Evolutionary conservation across 2,888 invertebrate species (phyloP), one percentile per base, ranked within the genome.

Genomic region (Odontocolon sp.): DNA sequence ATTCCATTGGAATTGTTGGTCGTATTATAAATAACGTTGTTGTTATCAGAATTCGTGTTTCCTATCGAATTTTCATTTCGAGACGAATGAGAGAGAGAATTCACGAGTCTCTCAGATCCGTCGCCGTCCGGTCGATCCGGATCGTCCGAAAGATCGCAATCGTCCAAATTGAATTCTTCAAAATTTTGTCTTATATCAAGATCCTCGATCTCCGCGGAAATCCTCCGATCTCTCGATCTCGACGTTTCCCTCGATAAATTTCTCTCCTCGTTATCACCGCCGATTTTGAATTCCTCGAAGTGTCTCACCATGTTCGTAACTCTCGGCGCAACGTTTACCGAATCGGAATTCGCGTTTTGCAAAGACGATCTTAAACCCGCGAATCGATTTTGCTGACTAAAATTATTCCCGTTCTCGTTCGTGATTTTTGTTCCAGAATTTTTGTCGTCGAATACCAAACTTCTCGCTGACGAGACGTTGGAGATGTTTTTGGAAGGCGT

Each of bases 141-240:
- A 79, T 90, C 88, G 47, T 89, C 88, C 6, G 88, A 88, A 0
- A 93, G 92, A 88, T 95, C 95, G 88, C 93, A 93, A 67, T 95
- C 95, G 86, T 95, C 95, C 83, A 95, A 92, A 86, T 95, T 95
- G 88, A 95, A 95, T 87, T 95, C 95, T 86, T 95, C 95, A 86
- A 95, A 95, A 89, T 95, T 95, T 87, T 95, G 94, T 78, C 94
- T 93, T 84, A 95, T 92, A 86, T 94, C 94, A 85, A 94, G 94
- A 83, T 93, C 93, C 36, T 88, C 83, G 38, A 85, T 82, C 4
- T 87, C 86, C 6, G 75, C 9, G 2, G 75, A 84, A 4, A 67
- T 42, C n/a, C 81, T 64, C 26, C 81, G 78, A n/a, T 87, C 86
- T 38, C 83, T 86, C 16, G 83, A 36, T 26, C 69, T 81, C 36